Evolutionary conservation across 2,797 vertebrate species (phyloP).

Genomic region (Neostethus bicornis): DNA sequence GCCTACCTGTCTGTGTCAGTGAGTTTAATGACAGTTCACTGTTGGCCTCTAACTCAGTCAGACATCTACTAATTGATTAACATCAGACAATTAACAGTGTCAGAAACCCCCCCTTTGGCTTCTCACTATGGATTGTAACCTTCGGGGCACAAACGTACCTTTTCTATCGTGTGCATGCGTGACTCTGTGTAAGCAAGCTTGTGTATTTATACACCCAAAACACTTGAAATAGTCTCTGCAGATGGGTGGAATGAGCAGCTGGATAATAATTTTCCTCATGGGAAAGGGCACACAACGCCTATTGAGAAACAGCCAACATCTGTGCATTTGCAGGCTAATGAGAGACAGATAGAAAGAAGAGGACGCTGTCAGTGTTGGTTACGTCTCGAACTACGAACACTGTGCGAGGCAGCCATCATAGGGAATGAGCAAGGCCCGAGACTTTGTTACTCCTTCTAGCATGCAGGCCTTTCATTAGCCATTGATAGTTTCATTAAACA

Average conservation of each 20-base stretch:
- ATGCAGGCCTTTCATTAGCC: slow-evolving; percentile 40
- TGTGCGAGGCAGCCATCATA: slow-evolving; percentile 16
- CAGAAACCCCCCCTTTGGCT: slow-evolving; percentile 53
- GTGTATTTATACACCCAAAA: slow-evolving; percentile 31
- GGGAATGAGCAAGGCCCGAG: slow-evolving; percentile 33
- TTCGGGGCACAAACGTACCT: slow-evolving; percentile 31
- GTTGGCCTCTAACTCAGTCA: slow-evolving; percentile 53
- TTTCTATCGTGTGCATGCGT: slow-evolving; percentile 22
- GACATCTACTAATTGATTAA: slow-evolving; percentile 72
- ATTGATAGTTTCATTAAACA: slow-evolving; percentile 68
- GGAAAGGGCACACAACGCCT: slow-evolving; percentile 41
- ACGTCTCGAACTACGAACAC: slow-evolving; percentile 10
- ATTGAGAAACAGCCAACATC: slow-evolving; percentile 58
- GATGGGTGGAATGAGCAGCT: slow-evolving; percentile 67
- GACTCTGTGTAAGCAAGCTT: slow-evolving; percentile 12
- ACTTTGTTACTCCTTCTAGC: slow-evolving; percentile 43
- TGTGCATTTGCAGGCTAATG: slow-evolving; percentile 58
- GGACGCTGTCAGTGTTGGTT: slow-evolving; percentile 46
- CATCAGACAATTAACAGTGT: slow-evolving; percentile 56
- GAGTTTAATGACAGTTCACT: slow-evolving; percentile 45
- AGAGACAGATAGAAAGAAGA: slow-evolving; percentile 39
- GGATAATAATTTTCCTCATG: slow-evolving; percentile 65
- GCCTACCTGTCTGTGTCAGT: slow-evolving; percentile 38
- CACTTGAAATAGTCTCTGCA: slow-evolving; percentile 38
- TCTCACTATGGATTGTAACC: slow-evolving; percentile 45